Evolutionary conservation across 2,797 vertebrate species (phyloP).

Genomic region (Orientallactaga sibirica): DNA sequence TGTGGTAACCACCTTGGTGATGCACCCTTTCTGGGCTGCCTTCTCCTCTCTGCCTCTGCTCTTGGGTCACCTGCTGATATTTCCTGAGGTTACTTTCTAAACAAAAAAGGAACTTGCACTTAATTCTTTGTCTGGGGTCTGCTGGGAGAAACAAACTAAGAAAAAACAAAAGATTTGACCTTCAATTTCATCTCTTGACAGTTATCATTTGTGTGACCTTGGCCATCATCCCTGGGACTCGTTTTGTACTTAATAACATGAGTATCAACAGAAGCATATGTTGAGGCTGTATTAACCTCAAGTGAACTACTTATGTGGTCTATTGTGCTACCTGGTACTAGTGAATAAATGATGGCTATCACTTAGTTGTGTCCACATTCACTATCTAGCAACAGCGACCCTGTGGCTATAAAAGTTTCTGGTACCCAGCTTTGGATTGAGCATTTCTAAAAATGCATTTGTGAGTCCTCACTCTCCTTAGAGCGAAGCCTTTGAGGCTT

Average conservation of each 20-base stretch:
- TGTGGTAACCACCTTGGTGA: neutral
- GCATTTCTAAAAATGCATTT: neutral
- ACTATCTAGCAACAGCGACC: neutral
- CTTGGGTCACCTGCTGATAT: neutral
- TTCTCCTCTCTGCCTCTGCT: neutral
- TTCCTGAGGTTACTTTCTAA: constrained; percentile 3
- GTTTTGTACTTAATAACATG: neutral
- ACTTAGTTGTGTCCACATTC: neutral
- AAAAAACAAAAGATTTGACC: neutral
- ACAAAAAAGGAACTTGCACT: neutral
- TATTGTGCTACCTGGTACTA: neutral
- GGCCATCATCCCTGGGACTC: neutral
- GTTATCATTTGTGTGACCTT: neutral
- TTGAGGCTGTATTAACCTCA: constrained; percentile 19
- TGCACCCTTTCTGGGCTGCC: neutral
- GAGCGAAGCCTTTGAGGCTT: neutral
- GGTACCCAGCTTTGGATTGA: neutral
- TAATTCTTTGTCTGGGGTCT: neutral
- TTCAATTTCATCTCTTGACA: neutral
- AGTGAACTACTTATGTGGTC: neutral
- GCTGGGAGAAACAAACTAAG: neutral
- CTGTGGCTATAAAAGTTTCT: neutral
- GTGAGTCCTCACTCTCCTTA: neutral
- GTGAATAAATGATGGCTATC: neutral
- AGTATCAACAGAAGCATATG: constrained; percentile 21